These are phyloP conservation scores for Amphiura filiformis DNA, from an alignment of 35 echinoderm and acorn worm species.

Conservation along the genomic window DNA sequence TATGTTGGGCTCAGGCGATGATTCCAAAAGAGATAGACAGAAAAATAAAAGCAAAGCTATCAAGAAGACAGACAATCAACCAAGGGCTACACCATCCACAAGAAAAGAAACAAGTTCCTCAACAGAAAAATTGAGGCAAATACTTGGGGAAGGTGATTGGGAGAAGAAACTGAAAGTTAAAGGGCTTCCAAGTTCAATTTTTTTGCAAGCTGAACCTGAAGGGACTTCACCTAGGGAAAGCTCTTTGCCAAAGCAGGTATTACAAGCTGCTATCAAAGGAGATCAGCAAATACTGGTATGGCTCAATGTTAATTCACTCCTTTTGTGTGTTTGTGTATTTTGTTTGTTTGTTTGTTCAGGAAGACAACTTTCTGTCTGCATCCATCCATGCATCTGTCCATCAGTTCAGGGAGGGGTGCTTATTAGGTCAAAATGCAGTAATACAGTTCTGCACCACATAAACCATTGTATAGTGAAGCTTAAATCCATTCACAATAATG, in stretches of 20 bases:
- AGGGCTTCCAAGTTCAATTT: background rate
- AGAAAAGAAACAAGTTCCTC: background rate
- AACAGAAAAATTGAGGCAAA: background rate
- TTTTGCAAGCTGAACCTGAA: background rate
- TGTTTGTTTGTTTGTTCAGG: too few species aligned
- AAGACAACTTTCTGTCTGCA: too few species aligned
- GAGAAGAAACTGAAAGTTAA: background rate
- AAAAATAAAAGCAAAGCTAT: background rate
- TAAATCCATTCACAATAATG: too few species aligned
- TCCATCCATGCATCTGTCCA: too few species aligned
- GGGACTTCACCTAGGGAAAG: constrained; percentile 1
- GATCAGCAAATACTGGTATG: constrained; percentile 33
- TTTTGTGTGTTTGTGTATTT: too few species aligned
- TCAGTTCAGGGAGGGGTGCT: too few species aligned
- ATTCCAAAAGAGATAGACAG: background rate
- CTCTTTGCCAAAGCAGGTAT: constrained; percentile 10
- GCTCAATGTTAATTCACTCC: background rate
- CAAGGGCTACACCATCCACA: background rate
- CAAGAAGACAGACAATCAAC: constrained; percentile 20
- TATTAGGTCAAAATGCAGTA: too few species aligned
- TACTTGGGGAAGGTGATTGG: background rate
- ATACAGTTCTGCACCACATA: too few species aligned
- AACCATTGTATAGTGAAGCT: too few species aligned
- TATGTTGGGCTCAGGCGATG: constrained; percentile 21
- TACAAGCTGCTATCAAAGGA: constrained; percentile 15